Conservation (phyloP, 2,888 invertebrate species). For the Timema cristinae region DNA sequence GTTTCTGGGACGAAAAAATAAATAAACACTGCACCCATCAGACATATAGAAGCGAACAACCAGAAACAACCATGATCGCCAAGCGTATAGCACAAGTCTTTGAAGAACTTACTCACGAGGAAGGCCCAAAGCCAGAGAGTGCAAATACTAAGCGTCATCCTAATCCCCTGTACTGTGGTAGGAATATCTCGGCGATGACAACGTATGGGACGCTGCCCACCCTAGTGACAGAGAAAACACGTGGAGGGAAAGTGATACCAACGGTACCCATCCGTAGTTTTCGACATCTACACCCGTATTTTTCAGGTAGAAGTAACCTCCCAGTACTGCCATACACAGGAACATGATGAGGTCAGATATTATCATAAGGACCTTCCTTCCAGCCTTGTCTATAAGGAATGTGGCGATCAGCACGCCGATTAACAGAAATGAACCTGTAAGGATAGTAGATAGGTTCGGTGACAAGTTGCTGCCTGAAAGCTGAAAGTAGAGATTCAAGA, state of each 20-base stretch:
- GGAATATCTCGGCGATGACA: neutral
- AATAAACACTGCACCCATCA: neutral
- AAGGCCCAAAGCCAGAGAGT: neutral
- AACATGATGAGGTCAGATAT: slow-evolving; percentile 43
- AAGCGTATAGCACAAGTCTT: neutral
- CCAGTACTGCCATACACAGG: slow-evolving; percentile 28
- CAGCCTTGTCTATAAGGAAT: neutral
- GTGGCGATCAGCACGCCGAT: neutral
- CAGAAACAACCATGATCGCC: slow-evolving; percentile 6
- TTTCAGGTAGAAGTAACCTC: slow-evolving; percentile 23
- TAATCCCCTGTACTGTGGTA: neutral
- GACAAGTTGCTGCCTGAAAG: slow-evolving; percentile 36
- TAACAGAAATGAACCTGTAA: neutral
- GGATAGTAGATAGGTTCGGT: neutral
- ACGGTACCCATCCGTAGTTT: slow-evolving; percentile 20
- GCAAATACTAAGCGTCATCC: neutral
- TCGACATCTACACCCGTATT: slow-evolving; percentile 28
- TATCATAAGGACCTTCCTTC: slow-evolving; percentile 42
- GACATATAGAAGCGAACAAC: neutral
- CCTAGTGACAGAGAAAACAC: neutral
- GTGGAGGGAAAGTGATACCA: slow-evolving; percentile 23
- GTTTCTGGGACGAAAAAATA: neutral
- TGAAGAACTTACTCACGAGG: neutral
- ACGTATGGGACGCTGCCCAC: neutral
- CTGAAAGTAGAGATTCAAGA: slow-evolving; percentile 36